phyloP scores from a whole-genome alignment of 2,888 invertebrate species.

The Schizaphis graminum region DNA sequence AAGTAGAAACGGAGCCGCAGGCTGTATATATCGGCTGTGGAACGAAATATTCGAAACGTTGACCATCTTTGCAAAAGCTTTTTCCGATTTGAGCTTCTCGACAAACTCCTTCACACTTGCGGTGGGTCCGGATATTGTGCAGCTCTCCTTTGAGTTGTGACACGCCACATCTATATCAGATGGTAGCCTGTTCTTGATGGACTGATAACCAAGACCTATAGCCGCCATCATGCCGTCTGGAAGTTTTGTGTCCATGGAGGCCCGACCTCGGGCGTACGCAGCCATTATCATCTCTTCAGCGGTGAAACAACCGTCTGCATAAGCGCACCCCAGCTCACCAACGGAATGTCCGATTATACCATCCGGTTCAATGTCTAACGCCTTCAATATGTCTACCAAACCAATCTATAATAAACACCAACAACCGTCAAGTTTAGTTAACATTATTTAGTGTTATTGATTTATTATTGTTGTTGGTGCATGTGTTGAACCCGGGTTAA shows the following conservation, averaged over 20 bases:
- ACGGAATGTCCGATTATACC: slow-evolving; percentile 81
- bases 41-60: slow-evolving; percentile 70
- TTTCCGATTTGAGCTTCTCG: slow-evolving; percentile 71
- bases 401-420: slow-evolving; percentile 73
- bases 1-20: slow-evolving; percentile 72
- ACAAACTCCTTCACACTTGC: slow-evolving; percentile 76
- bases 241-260: slow-evolving; percentile 72
- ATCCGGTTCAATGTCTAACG: slow-evolving; percentile 78
- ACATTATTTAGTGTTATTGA: background rate
- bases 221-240: slow-evolving; percentile 74
- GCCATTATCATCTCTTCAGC: slow-evolving; percentile 76
- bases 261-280: slow-evolving; percentile 75
- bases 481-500: background rate
- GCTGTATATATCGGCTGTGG: slow-evolving; percentile 70
- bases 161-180: slow-evolving; percentile 83
- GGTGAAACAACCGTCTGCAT: slow-evolving; percentile 77
- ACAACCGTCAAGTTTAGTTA: background rate
- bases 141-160: slow-evolving; percentile 83
- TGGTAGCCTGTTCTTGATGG: slow-evolving; percentile 69
- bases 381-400: slow-evolving; percentile 76
- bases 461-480: background rate
- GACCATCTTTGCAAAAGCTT: slow-evolving; percentile 69
- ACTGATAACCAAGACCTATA: slow-evolving; percentile 71
- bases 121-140: slow-evolving; percentile 84
- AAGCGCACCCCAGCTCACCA: slow-evolving; percentile 78